A percentile compares a stretch with the other conserved stretches of the same genome.
Conservation (phyloP, 1,140 invertebrate genomes). For the Anadara kagoshimensis region DNA sequence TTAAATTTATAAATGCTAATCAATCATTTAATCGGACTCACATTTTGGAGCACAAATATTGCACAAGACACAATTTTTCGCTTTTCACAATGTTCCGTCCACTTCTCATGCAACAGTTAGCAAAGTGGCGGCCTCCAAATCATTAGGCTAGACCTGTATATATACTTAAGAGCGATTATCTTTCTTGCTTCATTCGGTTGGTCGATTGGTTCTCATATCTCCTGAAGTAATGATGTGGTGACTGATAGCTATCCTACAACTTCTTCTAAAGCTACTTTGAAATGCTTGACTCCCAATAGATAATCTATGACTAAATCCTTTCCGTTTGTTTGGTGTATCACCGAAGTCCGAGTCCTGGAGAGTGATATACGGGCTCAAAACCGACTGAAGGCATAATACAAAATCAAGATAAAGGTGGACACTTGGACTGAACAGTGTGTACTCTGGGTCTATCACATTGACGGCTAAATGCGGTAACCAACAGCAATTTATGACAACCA, state of each 20-base stretch:
- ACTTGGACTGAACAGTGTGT: background rate
- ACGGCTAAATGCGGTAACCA: slow-evolving; percentile 16
- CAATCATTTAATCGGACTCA: no score
- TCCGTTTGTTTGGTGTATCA: slow-evolving; percentile 10
- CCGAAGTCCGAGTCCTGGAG: slow-evolving; percentile 38
- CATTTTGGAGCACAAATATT: no score
- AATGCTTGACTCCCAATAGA: background rate
- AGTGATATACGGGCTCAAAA: slow-evolving; percentile 26
- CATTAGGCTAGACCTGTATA: no score
- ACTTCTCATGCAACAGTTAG: no score
- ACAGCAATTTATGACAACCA: slow-evolving; percentile 15
- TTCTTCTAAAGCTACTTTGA: slow-evolving; percentile 17
- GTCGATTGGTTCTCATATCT: slow-evolving; percentile 29
- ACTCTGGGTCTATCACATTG: slow-evolving; percentile 5
- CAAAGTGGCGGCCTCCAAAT: no score
- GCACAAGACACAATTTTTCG: no score
- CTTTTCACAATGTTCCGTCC: no score
- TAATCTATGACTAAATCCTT: background rate
- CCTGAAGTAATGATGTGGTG: slow-evolving; percentile 21
- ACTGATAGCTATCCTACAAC: slow-evolving; percentile 8
- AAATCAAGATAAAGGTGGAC: slow-evolving; percentile 17
- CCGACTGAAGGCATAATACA: slow-evolving; percentile 26
- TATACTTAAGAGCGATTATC: no score
- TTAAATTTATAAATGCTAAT: no score
- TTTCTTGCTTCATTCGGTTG: slow-evolving; percentile 16